phyloP scores from a whole-genome alignment of 2,113 vertebrate genomes.

The Alces alces region DNA sequence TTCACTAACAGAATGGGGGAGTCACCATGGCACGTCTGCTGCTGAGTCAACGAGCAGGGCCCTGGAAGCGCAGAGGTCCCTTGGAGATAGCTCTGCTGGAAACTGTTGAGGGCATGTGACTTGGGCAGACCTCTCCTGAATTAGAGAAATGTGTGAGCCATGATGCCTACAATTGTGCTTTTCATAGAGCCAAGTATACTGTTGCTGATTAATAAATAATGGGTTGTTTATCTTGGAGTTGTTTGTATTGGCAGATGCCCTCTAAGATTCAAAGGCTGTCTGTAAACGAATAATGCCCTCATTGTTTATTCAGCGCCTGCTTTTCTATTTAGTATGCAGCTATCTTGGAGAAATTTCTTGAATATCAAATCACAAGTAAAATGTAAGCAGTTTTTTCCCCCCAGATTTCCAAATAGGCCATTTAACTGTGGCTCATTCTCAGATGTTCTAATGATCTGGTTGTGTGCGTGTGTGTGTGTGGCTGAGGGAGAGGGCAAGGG shows the following conservation, averaged over 20 bases:
- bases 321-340: slow-evolving; percentile 1
- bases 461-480: background rate
- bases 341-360: slow-evolving; percentile 15
- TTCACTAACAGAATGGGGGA: background rate
- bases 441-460: background rate
- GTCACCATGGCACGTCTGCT: background rate
- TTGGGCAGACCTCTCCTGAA: background rate
- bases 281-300: slow-evolving; percentile 11
- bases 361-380: slow-evolving; percentile 40
- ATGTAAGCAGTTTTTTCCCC: background rate
- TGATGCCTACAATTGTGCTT: background rate
- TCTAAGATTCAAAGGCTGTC: slow-evolving; percentile 25
- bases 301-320: slow-evolving; percentile 6
- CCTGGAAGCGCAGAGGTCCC: background rate
- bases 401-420: background rate
- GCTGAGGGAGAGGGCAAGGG: background rate
- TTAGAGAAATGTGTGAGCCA: background rate
- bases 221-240: slow-evolving; percentile 52
- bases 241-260: slow-evolving; percentile 56
- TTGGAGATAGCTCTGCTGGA: background rate
- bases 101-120: background rate
- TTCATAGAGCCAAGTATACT: background rate
- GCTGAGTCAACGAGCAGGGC: background rate
- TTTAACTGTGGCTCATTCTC: background rate
- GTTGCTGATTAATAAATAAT: slow-evolving; percentile 42